phyloP scores from a whole-genome alignment of 2,113 vertebrate species.

The Passer montanus region DNA sequence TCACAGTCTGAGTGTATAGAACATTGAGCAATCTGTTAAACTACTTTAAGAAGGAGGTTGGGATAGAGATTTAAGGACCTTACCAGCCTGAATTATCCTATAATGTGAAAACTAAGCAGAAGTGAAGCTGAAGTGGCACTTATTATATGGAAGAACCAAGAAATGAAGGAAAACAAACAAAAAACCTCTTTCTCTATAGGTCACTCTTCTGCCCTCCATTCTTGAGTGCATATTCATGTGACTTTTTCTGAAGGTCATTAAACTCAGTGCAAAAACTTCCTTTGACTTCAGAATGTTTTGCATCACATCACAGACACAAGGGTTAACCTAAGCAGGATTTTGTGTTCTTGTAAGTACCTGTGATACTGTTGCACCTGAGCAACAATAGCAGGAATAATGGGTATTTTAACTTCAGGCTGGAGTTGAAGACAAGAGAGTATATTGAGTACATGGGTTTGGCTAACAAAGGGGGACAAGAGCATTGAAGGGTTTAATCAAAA shows the following conservation, averaged over 20 bases:
- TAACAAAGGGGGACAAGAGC: conserved; percentile 1
- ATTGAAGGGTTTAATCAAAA: conserved; percentile 39
- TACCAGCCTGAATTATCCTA: not conserved
- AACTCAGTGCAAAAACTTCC: not conserved
- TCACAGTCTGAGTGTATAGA: not conserved
- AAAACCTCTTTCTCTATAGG: accelerated
- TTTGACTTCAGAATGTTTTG: not conserved
- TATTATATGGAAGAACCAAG: not conserved
- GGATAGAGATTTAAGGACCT: not conserved
- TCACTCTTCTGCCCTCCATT: not conserved
- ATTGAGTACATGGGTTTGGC: conserved; percentile 15
- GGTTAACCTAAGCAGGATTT: not conserved
- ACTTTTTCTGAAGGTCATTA: not conserved
- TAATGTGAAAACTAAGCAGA: not conserved
- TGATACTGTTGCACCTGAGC: not conserved
- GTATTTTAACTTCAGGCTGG: not conserved
- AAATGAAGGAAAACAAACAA: not conserved
- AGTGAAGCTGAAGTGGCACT: not conserved
- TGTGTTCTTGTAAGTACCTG: not conserved
- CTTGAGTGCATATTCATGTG: not conserved
- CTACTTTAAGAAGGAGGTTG: not conserved
- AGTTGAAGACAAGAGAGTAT: not conserved
- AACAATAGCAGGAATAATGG: not conserved
- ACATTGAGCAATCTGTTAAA: not conserved
- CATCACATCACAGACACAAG: not conserved